These are phyloP conservation scores for Sebastes vulpes DNA, from an alignment of 2,797 vertebrate genomes.

Conservation along the genomic window DNA sequence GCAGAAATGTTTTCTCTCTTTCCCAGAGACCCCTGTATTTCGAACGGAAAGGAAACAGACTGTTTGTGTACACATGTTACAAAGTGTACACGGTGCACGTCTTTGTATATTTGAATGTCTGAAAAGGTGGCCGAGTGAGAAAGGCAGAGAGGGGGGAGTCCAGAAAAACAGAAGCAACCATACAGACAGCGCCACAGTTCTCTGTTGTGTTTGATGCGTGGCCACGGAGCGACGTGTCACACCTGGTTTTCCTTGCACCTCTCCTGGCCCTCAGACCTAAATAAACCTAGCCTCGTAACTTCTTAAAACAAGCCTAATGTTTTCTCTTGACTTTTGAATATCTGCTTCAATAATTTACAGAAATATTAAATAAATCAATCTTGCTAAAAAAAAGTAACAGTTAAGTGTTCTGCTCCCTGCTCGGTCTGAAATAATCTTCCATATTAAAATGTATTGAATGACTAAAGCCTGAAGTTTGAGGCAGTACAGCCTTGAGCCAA, in stretches of 20 bases:
- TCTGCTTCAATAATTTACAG: neutral
- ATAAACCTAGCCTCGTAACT: constrained; percentile 16
- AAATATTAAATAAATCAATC: neutral
- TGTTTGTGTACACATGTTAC: constrained; percentile 60
- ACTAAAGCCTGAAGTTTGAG: neutral
- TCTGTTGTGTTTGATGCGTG: constrained; percentile 36
- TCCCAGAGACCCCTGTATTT: constrained; percentile 31
- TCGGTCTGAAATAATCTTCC: neutral
- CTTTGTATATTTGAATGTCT: constrained; percentile 79
- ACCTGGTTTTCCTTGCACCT: constrained; percentile 30
- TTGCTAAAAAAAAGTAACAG: neutral
- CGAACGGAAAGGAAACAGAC: constrained; percentile 53
- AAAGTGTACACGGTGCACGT: constrained; percentile 30
- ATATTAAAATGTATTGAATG: neutral
- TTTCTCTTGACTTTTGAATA: neutral
- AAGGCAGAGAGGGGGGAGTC: neutral
- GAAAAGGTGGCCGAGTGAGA: constrained; percentile 40
- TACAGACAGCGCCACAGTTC: neutral
- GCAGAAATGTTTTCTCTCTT: constrained; percentile 62
- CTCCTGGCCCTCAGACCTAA: neutral
- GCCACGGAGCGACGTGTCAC: constrained; percentile 12
- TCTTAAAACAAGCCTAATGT: neutral
- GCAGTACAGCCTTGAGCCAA: neutral
- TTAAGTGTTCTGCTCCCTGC: neutral
- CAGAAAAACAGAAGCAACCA: constrained; percentile 5